Evolutionary conservation across 2,113 vertebrate genomes (phyloP).

Genomic region (Notiomystis cincta): DNA sequence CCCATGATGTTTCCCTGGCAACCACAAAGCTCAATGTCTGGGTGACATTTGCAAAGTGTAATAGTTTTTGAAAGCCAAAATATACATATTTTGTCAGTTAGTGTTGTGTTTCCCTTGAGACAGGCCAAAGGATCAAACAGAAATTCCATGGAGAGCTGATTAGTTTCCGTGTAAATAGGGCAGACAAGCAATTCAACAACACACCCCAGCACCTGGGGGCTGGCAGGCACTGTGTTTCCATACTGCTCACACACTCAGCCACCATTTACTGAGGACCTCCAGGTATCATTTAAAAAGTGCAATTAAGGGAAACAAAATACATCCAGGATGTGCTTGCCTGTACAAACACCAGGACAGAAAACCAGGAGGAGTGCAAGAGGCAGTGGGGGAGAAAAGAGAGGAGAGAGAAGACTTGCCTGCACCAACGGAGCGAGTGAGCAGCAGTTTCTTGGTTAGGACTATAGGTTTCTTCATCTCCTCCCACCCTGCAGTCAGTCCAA

Average conservation of each 20-base stretch:
- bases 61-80: constrained; percentile 57
- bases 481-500: background rate
- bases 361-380: background rate
- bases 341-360: background rate
- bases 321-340: background rate
- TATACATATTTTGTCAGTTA: constrained; percentile 53
- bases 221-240: background rate
- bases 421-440: background rate
- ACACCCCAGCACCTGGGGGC: background rate
- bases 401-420: background rate
- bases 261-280: background rate
- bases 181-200: background rate
- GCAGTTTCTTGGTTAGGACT: background rate
- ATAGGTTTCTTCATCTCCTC: background rate
- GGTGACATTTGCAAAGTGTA: constrained; percentile 46
- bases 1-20: constrained; percentile 35
- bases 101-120: constrained; percentile 37
- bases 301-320: background rate
- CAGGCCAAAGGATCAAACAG: constrained; percentile 33
- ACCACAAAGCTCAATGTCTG: constrained; percentile 45
- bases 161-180: constrained; percentile 21
- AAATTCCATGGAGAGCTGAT: constrained; percentile 31
- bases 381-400: background rate
- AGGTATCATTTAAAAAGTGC: background rate
- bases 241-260: background rate